Conservation (phyloP, 2,797 vertebrate species). For the Pteropus rufus region DNA sequence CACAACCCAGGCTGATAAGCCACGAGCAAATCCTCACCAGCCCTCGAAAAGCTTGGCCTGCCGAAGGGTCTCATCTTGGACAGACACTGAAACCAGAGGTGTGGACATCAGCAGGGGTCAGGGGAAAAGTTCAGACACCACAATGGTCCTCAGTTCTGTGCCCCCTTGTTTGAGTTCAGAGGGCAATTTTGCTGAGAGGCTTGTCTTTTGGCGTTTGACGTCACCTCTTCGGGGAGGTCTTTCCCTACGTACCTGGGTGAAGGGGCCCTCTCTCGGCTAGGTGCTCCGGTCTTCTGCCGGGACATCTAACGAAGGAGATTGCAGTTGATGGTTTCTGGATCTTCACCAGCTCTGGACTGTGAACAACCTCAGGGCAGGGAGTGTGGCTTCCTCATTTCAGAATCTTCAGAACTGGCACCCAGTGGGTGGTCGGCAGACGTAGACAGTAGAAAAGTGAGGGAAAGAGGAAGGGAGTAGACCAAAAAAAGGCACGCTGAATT, state of each 20-base stretch:
- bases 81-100: accelerated
- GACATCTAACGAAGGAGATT: accelerated
- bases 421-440: background rate
- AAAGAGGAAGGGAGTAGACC: background rate
- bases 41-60: background rate
- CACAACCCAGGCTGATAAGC: background rate
- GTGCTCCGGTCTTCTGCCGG: accelerated
- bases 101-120: background rate
- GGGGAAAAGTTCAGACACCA: background rate
- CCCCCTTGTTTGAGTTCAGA: background rate
- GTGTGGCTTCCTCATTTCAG: background rate
- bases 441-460: background rate
- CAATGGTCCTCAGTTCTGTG: accelerated
- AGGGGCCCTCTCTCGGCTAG: background rate
- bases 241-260: accelerated
- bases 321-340: accelerated
- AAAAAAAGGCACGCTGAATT: accelerated
- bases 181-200: too few relatives aligned
- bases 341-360: background rate
- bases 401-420: background rate
- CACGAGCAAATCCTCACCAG: constrained; percentile 20
- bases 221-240: background rate
- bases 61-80: background rate
- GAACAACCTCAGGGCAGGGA: background rate
- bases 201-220: background rate